Conservation (phyloP, 1,140 invertebrate genomes). For the Drosophila fuyamai region DNA sequence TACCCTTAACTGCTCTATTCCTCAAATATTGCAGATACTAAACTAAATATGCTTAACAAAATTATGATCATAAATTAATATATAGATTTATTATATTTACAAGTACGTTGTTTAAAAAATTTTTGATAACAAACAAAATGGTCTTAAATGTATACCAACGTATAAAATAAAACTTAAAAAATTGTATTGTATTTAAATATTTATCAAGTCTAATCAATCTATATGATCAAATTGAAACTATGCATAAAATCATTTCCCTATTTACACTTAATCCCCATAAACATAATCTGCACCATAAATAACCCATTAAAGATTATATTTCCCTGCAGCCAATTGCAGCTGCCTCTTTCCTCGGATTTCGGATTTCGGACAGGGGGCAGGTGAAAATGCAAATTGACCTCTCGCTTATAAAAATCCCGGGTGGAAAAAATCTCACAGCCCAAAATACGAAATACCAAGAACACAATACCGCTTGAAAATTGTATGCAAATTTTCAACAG, state of each 20-base stretch:
- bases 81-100: too few relatives aligned
- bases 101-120: too few relatives aligned
- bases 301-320: conserved; percentile 21
- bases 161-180: too few relatives aligned
- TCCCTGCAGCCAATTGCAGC: conserved; percentile 17
- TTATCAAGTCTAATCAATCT: background rate
- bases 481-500: conserved; percentile 16
- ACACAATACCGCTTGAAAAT: conserved; percentile 9
- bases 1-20: too few relatives aligned
- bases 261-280: conserved; percentile 24
- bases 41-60: too few relatives aligned
- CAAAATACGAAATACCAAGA: conserved; percentile 23
- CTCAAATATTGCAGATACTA: too few relatives aligned
- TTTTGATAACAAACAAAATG: too few relatives aligned
- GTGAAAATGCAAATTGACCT: conserved; percentile 33
- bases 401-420: conserved; percentile 34
- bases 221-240: background rate
- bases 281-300: conserved; percentile 30
- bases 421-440: conserved; percentile 25
- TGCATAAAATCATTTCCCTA: background rate
- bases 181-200: background rate
- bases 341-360: conserved; percentile 30
- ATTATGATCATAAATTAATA: too few relatives aligned
- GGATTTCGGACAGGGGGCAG: conserved; percentile 28
- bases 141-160: too few relatives aligned